Conservation (phyloP, 2,888 invertebrate species). For the Drosophila greeni region DNA sequence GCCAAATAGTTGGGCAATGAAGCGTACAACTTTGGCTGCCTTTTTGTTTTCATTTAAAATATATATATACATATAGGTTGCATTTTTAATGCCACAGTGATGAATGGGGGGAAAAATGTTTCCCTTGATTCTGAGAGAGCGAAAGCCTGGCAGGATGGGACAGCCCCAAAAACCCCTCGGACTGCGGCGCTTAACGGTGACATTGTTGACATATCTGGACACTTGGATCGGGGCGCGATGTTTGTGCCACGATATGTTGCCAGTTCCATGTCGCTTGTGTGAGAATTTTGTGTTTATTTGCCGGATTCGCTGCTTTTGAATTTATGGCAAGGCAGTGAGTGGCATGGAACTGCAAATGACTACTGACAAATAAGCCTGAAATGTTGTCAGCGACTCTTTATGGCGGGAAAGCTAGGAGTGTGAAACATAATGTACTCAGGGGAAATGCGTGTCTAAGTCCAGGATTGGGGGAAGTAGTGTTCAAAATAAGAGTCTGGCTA, state of each 20-base stretch:
- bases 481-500: not conserved
- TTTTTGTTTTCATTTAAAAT: conserved; percentile 19
- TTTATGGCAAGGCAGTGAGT: conserved; percentile 37
- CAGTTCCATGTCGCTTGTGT: conserved; percentile 25
- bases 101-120: conserved; percentile 35
- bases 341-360: conserved; percentile 4
- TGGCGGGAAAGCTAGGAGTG: not conserved
- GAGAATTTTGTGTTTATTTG: conserved; percentile 28
- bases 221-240: conserved; percentile 53
- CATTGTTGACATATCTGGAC: conserved; percentile 67
- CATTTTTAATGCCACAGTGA: conserved; percentile 39
- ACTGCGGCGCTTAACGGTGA: conserved; percentile 54
- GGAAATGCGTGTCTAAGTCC: conserved; percentile 13
- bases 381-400: conserved; percentile 18
- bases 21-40: conserved; percentile 27
- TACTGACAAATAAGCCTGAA: conserved; percentile 31
- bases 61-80: conserved; percentile 40
- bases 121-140: conserved; percentile 30
- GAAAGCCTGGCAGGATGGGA: conserved; percentile 38
- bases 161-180: conserved; percentile 7
- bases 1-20: conserved; percentile 45
- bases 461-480: not conserved
- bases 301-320: conserved; percentile 31
- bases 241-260: conserved; percentile 39
- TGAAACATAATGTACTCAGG: conserved; percentile 21